Percentiles rank a stretch among this genome's conserved stretches.
phyloP scores from a whole-genome alignment of 1,140 invertebrate genomes.

The Tachypleus tridentatus region DNA sequence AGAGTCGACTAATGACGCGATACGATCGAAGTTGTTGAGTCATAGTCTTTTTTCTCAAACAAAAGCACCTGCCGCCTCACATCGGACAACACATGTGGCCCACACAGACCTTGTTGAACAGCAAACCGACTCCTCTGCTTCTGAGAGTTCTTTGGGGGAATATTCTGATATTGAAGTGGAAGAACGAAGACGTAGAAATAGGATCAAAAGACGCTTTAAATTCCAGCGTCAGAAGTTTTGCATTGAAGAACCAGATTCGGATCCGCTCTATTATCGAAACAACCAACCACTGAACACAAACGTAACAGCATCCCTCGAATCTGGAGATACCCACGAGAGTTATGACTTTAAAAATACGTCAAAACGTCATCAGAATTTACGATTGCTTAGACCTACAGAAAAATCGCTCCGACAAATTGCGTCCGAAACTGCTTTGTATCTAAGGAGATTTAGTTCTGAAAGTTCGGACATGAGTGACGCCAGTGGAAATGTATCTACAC shows the following conservation, averaged over 20 bases:
- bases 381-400: not conserved
- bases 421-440: slow-evolving; percentile 9
- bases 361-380: not conserved
- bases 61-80: not conserved
- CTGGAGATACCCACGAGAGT: not conserved
- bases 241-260: slow-evolving; percentile 10
- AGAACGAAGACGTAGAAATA: not conserved
- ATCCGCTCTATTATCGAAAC: not conserved
- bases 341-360: not conserved
- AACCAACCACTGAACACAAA: not conserved
- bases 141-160: slow-evolving; percentile 21
- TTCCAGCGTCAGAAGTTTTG: slow-evolving; percentile 10
- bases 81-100: not conserved
- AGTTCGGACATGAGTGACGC: slow-evolving; percentile 26
- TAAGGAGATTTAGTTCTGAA: slow-evolving; percentile 24
- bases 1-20: not conserved
- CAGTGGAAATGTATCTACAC: slow-evolving; percentile 5
- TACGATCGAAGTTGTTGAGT: not conserved
- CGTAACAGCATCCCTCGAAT: not conserved
- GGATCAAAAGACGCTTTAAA: slow-evolving; percentile 7
- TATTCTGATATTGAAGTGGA: not conserved
- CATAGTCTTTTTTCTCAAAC: not conserved
- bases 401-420: slow-evolving; percentile 10
- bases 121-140: slow-evolving; percentile 11
- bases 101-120: not conserved